Evolutionary conservation across 1,140 invertebrate genomes (phyloP), one percentile per base, ranked within the genome.

Genomic region (Akabosia matsudoensis): DNA sequence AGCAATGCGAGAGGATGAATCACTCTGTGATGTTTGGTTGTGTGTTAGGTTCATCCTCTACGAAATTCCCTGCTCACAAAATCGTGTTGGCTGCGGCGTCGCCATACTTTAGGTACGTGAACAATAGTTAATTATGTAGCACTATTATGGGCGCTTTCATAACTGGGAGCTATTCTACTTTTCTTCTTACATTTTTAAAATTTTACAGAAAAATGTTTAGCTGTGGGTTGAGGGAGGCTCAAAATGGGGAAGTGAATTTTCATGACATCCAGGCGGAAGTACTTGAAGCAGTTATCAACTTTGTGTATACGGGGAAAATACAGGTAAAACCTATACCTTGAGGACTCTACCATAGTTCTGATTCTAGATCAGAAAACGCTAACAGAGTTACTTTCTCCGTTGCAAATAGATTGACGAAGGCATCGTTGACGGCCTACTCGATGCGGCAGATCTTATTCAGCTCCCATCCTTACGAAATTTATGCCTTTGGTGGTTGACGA

Each of bases 61-160:
- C 84, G n/a, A 86, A 87, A 79, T 85, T 88, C n/a, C 82, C 83
- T 3, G 89, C 88, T n/a, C 90, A 90, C 82, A 88, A 88, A 82
- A 85, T 88, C 73, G 86, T 90, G 1, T 83, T 90, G 10, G 86
- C 88, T 24, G 85, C 89, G 2, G 88, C 88, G 78, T 88, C 88
- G 75, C 87, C 87, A 51, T 90, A 90, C 83, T 90, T 90, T 81
- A 77, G 81, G 83, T 83, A 80, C 18, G 24, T 52, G 0, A 24
- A 67, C n/a, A n/a, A n/a, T n/a, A n/a, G n/a, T n/a, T n/a, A n/a
- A n/a, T n/a, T n/a, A n/a, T n/a, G n/a, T n/a, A n/a, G n/a, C n/a
- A n/a, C n/a, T n/a, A n/a, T n/a, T n/a, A n/a, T n/a, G n/a, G n/a
- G n/a, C n/a, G n/a, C n/a, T n/a, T n/a, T n/a, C n/a, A n/a, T n/a